These are phyloP conservation scores for Quiscalus mexicanus DNA, from an alignment of 2,113 vertebrate species.

Conservation along the genomic window DNA sequence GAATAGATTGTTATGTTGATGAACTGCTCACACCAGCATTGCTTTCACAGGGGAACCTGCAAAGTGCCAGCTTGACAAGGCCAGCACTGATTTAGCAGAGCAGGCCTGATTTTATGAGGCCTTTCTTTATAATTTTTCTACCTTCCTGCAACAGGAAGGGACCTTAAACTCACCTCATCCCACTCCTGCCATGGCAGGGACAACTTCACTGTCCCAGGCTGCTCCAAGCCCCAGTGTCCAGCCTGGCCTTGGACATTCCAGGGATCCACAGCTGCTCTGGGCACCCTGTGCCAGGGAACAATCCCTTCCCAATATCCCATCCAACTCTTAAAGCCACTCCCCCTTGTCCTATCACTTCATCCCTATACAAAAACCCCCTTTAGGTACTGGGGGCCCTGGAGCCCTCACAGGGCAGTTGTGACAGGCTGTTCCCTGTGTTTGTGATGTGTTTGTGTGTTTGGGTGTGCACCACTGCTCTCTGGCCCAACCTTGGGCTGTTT, in stretches of 20 bases:
- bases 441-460: neutral
- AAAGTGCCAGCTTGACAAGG: neutral
- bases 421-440: neutral
- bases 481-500: neutral
- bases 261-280: neutral
- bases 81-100: neutral
- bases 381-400: neutral
- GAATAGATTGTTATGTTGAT: neutral
- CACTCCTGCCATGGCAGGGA: neutral
- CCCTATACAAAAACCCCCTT: neutral
- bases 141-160: neutral
- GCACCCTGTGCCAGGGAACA: no score
- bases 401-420: neutral
- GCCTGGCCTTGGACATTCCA: neutral
- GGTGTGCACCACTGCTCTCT: neutral
- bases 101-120: neutral
- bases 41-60: neutral
- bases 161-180: neutral
- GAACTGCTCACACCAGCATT: neutral
- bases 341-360: no score
- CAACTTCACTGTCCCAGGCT: fast-evolving
- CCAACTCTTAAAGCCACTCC: neutral
- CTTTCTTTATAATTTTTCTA: neutral
- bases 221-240: fast-evolving
- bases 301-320: neutral